Base-by-base conservation (phyloP, 2,888 invertebrate genomes). In the Tenodera sinensis region DNA sequence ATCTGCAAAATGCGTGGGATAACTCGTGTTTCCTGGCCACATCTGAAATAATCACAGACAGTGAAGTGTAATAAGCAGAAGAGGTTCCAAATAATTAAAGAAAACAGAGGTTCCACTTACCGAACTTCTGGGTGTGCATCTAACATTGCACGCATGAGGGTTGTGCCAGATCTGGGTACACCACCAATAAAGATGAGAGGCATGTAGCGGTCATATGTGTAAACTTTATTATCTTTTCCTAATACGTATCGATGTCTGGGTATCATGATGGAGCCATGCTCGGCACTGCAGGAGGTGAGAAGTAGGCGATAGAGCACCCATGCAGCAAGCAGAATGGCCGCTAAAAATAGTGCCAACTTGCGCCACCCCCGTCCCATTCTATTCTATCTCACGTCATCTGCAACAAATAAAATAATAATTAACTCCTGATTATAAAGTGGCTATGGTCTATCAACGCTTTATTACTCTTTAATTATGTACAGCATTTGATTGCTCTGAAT, bases 101-200 rank as follows among this genome's bases (percentile, higher is more conserved):
- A n/a, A 87, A 54, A 12, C 42, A 30, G 28, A 14, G 25, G 14
- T 87, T 12, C 7, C 54, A 83, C 82, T 87, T 92, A 96, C 96
- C 98, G 96, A 92, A 99, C 97, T 92, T 98, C 97, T 27, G 98
- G 98, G 95, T 99, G 99, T 91, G 99, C 99, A 94, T 99, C 99
- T 92, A 99, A 94, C 98, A 99, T 98, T 91, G 98, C 99, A 92
- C 99, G 95, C 97, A 99, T 98, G 91, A 99, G 95, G 90, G 99
- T 99, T 84, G 99, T 99, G 89, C 99, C 99, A 88, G 98, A 99
- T 92, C 99, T 96, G 89, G 99, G 99, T 93, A 99, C 98, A 91
- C 99, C 99, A 90, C 99, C 99, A 93, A 99, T 98, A 94, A 99
- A 99, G 93, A 98, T 98, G 91, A 99, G 95, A 92, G 98, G 98